Conservation (phyloP, 2,888 invertebrate genomes). For the Tryphoninae sp. region DNA sequence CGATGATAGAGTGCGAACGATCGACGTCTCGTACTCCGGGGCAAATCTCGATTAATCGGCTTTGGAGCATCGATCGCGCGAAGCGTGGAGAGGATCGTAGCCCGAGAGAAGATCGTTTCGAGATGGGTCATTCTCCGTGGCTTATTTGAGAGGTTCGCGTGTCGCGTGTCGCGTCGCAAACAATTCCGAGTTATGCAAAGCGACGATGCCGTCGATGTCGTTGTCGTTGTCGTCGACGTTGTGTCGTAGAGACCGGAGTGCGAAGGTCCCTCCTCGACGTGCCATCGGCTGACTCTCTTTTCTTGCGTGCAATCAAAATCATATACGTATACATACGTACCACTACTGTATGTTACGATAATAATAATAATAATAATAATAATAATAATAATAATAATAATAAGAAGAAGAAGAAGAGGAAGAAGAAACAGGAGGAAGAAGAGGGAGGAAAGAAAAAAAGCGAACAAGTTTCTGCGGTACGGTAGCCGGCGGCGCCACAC, state of each 20-base stretch:
- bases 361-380: conserved; percentile 12
- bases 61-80: background rate
- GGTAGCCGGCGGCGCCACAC: conserved; percentile 15
- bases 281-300: background rate
- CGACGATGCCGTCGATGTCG: background rate
- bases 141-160: background rate
- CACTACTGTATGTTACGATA: background rate
- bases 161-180: background rate
- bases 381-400: conserved; percentile 1
- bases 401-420: background rate
- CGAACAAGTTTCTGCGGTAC: conserved; percentile 1
- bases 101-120: background rate
- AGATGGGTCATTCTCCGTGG: background rate
- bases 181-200: background rate
- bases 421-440: conserved; percentile 5
- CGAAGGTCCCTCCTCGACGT: background rate
- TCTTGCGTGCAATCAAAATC: background rate
- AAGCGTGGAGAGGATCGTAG: background rate
- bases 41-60: background rate
- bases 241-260: background rate
- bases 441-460: conserved; percentile 10
- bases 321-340: background rate
- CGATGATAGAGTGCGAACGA: background rate
- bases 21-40: background rate
- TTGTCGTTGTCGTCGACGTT: no score